phyloP scores from a whole-genome alignment of 2,113 vertebrate species.

The Cygnus atratus region DNA sequence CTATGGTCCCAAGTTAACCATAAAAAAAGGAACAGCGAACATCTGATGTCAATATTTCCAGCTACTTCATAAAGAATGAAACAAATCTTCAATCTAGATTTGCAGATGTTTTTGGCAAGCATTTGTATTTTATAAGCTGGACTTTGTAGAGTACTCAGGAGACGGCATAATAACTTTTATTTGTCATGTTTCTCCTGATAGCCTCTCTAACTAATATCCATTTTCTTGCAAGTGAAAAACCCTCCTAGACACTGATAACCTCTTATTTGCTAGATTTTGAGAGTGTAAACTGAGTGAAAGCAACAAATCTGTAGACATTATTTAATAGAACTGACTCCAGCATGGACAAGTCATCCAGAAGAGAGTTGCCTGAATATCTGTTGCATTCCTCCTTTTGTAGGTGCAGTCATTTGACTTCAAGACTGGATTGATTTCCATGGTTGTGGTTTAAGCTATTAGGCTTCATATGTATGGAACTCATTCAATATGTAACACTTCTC shows the following conservation, averaged over 20 bases:
- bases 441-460: not conserved
- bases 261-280: not conserved
- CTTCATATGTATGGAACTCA: not conserved
- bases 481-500: not conserved
- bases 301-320: not conserved
- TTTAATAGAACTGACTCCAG: not conserved
- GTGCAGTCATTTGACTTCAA: not conserved
- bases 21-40: not conserved
- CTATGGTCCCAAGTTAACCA: not conserved
- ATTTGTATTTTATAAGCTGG: not conserved
- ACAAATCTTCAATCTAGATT: not conserved
- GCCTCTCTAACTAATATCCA: not conserved
- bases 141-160: not conserved
- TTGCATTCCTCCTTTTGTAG: not conserved
- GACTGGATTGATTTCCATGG: not conserved
- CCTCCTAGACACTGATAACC: not conserved
- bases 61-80: not conserved
- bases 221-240: not conserved
- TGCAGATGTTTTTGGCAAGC: not conserved
- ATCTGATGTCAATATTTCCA: not conserved
- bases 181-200: not conserved
- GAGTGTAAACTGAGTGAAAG: not conserved
- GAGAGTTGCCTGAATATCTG: not conserved
- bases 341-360: not conserved
- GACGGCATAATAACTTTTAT: not conserved